Evolutionary conservation across 2,888 invertebrate genomes (phyloP).

Genomic region (Hirtodrosophila histrioides): DNA sequence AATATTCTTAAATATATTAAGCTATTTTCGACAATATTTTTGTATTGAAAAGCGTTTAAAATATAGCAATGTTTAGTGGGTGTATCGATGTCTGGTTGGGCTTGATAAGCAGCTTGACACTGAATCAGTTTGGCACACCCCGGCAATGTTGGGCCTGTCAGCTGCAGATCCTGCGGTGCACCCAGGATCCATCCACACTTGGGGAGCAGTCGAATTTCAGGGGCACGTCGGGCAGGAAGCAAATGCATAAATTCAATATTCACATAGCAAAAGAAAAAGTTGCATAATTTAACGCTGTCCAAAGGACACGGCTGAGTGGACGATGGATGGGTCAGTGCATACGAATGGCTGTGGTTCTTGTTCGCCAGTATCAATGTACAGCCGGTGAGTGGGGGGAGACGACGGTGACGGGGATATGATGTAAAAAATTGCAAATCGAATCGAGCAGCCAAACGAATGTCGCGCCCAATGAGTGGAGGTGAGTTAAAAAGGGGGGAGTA

Average conservation of each 20-base stretch:
- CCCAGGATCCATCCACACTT: background rate
- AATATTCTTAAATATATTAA: no score
- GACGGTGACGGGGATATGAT: constrained; percentile 22
- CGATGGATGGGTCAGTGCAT: constrained; percentile 19
- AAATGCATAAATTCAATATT: constrained; percentile 77
- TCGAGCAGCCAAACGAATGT: constrained; percentile 61
- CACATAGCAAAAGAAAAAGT: constrained; percentile 37
- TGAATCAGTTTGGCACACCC: background rate
- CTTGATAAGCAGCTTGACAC: constrained; percentile 1
- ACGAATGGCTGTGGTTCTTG: constrained; percentile 1
- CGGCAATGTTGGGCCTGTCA: constrained; percentile 14
- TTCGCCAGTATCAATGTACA: constrained; percentile 25
- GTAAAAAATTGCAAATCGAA: constrained; percentile 78
- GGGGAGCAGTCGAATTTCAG: background rate
- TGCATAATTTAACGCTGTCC: constrained; percentile 75
- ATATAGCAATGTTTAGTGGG: background rate
- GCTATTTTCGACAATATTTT: no score
- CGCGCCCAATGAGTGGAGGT: constrained; percentile 39
- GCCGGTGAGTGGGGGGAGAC: background rate
- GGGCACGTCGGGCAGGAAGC: constrained; percentile 29
- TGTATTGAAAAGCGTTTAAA: no score
- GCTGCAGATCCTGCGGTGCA: constrained; percentile 13
- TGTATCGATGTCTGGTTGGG: constrained; percentile 1
- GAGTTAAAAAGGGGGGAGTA: background rate
- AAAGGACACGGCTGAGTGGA: constrained; percentile 27